These are phyloP conservation scores for Tridacna gigas DNA, from an alignment of 2,888 invertebrate species.

Conservation along the genomic window DNA sequence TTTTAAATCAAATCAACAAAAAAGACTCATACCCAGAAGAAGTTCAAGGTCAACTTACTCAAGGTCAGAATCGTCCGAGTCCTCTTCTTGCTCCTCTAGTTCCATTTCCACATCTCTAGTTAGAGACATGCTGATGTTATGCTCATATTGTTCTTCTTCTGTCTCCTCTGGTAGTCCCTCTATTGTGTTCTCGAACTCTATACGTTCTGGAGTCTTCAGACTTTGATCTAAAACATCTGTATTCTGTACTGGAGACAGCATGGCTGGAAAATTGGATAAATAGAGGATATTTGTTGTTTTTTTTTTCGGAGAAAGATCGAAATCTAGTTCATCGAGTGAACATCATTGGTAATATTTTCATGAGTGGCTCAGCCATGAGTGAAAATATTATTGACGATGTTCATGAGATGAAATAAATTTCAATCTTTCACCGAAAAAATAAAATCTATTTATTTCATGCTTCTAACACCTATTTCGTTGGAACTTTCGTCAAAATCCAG, in stretches of 20 bases:
- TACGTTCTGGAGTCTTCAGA: slow-evolving; percentile 89
- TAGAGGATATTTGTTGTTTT: no score
- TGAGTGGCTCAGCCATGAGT: no score
- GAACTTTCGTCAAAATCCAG: no score
- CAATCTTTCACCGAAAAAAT: no score
- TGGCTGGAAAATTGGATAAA: slow-evolving; percentile 56
- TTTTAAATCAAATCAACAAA: no score
- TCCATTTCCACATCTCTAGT: slow-evolving; percentile 83
- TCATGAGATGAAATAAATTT: no score
- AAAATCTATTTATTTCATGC: no score
- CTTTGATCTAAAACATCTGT: slow-evolving; percentile 64
- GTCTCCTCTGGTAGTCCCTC: slow-evolving; percentile 80
- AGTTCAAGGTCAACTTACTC: slow-evolving; percentile 67
- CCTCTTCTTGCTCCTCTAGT: slow-evolving; percentile 65
- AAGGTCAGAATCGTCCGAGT: slow-evolving; percentile 70
- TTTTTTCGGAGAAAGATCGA: no score
- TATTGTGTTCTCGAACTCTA: slow-evolving; percentile 90
- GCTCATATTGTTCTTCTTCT: slow-evolving; percentile 97
- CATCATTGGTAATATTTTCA: no score
- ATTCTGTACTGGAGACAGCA: slow-evolving; percentile 67
- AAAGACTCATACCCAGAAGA: not conserved
- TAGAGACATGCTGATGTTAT: slow-evolving; percentile 93
- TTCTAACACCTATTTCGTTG: no score
- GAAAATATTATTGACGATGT: no score
- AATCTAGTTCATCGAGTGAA: no score